Evolutionary conservation across 2,113 vertebrate species (phyloP), one percentile per base, ranked within the genome.

Genomic region (Oncorhynchus masou): DNA sequence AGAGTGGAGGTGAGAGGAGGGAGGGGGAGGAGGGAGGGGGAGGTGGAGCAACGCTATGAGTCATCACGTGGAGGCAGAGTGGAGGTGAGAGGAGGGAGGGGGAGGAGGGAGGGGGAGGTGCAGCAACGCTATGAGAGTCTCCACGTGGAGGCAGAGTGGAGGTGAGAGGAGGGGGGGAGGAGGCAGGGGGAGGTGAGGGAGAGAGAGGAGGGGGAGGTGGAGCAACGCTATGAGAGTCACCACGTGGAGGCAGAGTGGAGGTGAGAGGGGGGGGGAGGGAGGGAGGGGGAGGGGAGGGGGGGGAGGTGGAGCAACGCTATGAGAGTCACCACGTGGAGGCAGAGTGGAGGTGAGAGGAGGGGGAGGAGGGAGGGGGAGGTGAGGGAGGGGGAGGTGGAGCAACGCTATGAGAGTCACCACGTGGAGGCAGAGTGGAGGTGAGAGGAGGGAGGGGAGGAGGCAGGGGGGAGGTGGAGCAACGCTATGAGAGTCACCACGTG

Each of bases 341-440:
- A 0, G 97, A 99, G 81, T 99, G 97, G 97, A 97, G 96, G 97
- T 98, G 86, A 68, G 79, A 6, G 49, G 62, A 54, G 19, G 0
- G 6, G 6, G n/a, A n/a, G n/a, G n/a, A n/a, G n/a, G n/a, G n/a
- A n/a, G n/a, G n/a, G n/a, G n/a, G n/a, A n/a, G n/a, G n/a, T n/a
- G n/a, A n/a, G n/a, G n/a, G n/a, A n/a, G 1, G 94, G 93, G 0
- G 95, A 98, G 72, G 96, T 97, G 69, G 97, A 97, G 85, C 92
- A 95, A 24, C 96, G 95, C 67, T 99, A 99, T 0, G 96, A 98
- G 82, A 95, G 94, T 73, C 93, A 96, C 4, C 97, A 99, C 7
- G 82, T 94, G 77, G 96, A 98, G 48, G 97, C 97, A 0, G 97
- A 99, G 81, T 99, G 97, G 97, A 97, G 96, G 97, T 98, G 86